Conservation (phyloP, 2,113 vertebrate genomes). For the Mormoops blainvillei region DNA sequence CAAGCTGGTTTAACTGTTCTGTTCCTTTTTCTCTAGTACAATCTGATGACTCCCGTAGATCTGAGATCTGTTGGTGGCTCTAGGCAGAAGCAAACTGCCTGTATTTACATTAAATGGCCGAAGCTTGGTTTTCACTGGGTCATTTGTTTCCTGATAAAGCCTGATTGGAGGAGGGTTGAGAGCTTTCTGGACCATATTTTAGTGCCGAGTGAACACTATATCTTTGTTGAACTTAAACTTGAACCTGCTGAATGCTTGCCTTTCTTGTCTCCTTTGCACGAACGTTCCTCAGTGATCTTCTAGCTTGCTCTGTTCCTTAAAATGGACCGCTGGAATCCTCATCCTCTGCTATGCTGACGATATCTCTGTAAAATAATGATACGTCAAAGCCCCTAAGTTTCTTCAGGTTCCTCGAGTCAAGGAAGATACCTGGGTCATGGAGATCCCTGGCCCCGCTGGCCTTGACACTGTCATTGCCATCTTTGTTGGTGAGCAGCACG, state of each 20-base stretch:
- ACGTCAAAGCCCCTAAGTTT: conserved; percentile 91
- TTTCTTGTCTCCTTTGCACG: conserved; percentile 90
- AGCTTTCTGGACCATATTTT: not conserved
- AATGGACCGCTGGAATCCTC: conserved; percentile 88
- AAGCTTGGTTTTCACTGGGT: not conserved
- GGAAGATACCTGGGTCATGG: conserved; percentile 90
- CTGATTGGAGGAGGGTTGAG: not conserved
- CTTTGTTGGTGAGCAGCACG: conserved; percentile 95
- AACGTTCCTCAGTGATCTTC: conserved; percentile 91
- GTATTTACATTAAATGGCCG: not conserved
- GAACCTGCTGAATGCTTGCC: conserved; percentile 83
- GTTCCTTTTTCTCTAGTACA: conserved; percentile 93
- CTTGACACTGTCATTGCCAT: conserved; percentile 81
- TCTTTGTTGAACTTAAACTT: not conserved
- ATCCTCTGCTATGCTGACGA: conserved; percentile 87
- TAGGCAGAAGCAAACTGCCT: not conserved
- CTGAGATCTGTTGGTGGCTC: conserved; percentile 75
- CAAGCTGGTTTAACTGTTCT: conserved; percentile 87
- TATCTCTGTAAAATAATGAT: conserved; percentile 91
- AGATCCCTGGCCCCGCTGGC: conserved; percentile 91
- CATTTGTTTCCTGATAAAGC: not conserved
- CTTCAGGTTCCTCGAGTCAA: conserved; percentile 94
- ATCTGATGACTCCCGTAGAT: conserved; percentile 89
- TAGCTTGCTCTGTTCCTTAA: conserved; percentile 86
- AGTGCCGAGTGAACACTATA: not conserved